phyloP scores from a whole-genome alignment of 1,140 invertebrate species.

The Ceratina australensis region DNA sequence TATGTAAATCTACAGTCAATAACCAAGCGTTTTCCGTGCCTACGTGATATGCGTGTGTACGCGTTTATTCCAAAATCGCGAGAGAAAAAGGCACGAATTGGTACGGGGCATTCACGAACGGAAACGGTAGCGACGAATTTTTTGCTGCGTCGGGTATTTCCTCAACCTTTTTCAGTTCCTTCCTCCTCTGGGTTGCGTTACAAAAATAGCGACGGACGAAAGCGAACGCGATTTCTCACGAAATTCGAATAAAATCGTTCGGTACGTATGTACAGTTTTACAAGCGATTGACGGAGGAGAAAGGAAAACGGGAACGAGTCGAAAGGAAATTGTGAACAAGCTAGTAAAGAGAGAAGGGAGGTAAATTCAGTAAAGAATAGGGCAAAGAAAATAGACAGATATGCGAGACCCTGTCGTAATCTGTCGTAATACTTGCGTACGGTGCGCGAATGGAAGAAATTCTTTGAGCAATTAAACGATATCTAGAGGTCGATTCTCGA shows the following conservation, averaged over 20 bases:
- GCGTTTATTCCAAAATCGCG: conserved; percentile 6
- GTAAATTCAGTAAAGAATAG: neutral
- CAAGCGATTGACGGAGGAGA: conserved; percentile 10
- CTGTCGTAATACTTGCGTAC: conserved; percentile 60
- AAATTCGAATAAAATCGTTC: neutral
- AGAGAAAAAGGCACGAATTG: conserved; percentile 55
- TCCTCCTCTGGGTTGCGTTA: neutral
- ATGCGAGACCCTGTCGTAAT: conserved; percentile 53
- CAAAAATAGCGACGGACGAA: conserved; percentile 5
- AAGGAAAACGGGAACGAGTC: neutral
- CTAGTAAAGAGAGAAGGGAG: neutral
- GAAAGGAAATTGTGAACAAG: conserved; percentile 3
- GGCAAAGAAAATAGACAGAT: conserved; percentile 16
- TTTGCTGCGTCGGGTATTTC: neutral
- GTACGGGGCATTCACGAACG: neutral
- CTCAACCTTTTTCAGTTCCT: neutral
- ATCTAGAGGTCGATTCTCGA: conserved; percentile 53
- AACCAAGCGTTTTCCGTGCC: neutral
- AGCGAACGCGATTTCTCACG: neutral
- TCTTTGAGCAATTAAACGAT: conserved; percentile 75
- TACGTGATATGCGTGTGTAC: neutral
- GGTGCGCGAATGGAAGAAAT: conserved; percentile 71
- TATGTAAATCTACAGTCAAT: neutral
- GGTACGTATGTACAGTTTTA: conserved; percentile 13
- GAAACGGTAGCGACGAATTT: neutral